Evolutionary conservation across 2,888 invertebrate species (phyloP), one percentile per base, ranked within the genome.

Genomic region (Odiellus spinosus): DNA sequence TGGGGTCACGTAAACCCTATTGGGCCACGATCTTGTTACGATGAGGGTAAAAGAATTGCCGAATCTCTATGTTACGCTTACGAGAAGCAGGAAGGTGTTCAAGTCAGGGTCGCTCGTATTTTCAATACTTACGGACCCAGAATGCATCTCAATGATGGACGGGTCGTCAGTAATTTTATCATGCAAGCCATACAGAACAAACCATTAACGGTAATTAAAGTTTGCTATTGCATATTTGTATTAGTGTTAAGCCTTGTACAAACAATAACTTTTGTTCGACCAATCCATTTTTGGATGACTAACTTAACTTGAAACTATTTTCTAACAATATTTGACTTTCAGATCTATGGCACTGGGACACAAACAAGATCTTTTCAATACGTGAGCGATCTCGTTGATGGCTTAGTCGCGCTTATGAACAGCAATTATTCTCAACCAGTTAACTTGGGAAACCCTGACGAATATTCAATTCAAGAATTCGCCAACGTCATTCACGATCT

Each of bases 1-100:
- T 98, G 96, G 95, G 98, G 98, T 1, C 86, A 98, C 67, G 98
- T 98, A 0, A 99, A 98, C 73, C 95, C 96, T 6, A 95, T 98
- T 60, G 87, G 82, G 77, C 58, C 58, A 5, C 42, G 98, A 48
- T 90, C 96, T 1, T 99, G 98, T 67, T 98, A 98, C 61, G 98
- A 99, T 64, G 98, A 99, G 70, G 96, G 95, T n/a, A 99, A 98
- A 68, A 73, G 98, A 45, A 91, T 96, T 1, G 84, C 96, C 0
- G 98, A 99, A 68, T 88, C 96, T 0, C 71, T 99, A 48, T 79
- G 81, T 57, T 95, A 93, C 66, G 91, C 98, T 0, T 99, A 99
- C 67, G 84, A 87, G 14, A 90, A 93, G 5, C 54, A 96, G 73
- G 96, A 98, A 65, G 83, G 84, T 42, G 85, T 98, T 20, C 76